Percentiles rank a stretch among this genome's conserved stretches.
These are phyloP conservation scores for Parauchenoglanis ngamensis DNA, from an alignment of 2,797 vertebrate species.

Conservation along the genomic window DNA sequence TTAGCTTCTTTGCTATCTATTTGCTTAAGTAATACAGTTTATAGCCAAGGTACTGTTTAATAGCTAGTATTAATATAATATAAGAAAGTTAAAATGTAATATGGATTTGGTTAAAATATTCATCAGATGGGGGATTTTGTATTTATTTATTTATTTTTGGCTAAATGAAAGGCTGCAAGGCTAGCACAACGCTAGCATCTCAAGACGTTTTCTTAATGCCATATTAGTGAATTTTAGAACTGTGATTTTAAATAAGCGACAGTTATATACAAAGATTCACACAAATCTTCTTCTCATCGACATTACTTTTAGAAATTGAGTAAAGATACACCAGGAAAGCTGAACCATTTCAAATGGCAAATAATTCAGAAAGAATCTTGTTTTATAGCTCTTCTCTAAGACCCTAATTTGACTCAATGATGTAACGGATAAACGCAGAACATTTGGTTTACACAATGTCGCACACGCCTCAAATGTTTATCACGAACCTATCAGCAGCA, in stretches of 20 bases:
- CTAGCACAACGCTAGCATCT: background rate
- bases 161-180: background rate
- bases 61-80: background rate
- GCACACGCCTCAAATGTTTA: constrained; percentile 26
- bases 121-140: background rate
- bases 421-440: background rate
- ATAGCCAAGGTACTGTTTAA: background rate
- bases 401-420: background rate
- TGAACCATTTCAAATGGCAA: background rate
- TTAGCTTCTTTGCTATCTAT: background rate
- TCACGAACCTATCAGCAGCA: constrained; percentile 6
- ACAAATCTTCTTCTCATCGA: background rate
- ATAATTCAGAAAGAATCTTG: background rate
- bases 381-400: background rate
- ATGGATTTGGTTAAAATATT: background rate
- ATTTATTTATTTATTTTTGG: background rate
- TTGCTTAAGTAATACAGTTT: background rate
- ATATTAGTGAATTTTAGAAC: background rate
- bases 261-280: background rate
- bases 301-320: background rate
- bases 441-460: constrained; percentile 15
- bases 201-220: background rate
- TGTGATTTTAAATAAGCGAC: background rate
- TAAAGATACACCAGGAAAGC: background rate
- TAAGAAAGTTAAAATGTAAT: background rate